Conservation (phyloP, 2,888 invertebrate species). For the Sphaeridia pumilis region DNA sequence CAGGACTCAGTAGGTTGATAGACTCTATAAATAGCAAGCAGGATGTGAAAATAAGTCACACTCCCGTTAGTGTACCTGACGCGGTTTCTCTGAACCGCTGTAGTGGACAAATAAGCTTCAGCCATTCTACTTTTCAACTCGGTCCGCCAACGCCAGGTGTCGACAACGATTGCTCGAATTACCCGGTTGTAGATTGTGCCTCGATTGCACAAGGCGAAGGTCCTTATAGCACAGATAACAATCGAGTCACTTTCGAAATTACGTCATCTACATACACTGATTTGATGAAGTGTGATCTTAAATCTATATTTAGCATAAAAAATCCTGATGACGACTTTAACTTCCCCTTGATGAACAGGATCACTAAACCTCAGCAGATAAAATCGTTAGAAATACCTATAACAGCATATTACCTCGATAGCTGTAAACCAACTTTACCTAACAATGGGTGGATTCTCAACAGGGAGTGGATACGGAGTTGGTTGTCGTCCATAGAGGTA, state of each 20-base stretch:
- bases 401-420: no score
- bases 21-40: background rate
- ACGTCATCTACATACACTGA: background rate
- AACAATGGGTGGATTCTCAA: no score
- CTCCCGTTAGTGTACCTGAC: background rate
- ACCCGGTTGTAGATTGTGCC: no score
- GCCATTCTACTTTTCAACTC: background rate
- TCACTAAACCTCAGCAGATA: no score
- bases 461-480: no score
- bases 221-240: background rate
- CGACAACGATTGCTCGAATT: background rate
- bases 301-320: background rate
- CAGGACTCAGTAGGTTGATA: background rate
- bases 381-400: no score
- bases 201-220: no score
- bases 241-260: no score
- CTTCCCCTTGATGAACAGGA: no score
- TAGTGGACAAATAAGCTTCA: background rate
- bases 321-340: no score
- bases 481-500: no score
- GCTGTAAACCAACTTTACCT: no score
- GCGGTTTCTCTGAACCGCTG: background rate
- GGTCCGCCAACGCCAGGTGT: background rate
- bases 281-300: background rate
- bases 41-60: background rate